phyloP scores from a whole-genome alignment of 2,797 vertebrate species.

The Alauda arvensis region DNA sequence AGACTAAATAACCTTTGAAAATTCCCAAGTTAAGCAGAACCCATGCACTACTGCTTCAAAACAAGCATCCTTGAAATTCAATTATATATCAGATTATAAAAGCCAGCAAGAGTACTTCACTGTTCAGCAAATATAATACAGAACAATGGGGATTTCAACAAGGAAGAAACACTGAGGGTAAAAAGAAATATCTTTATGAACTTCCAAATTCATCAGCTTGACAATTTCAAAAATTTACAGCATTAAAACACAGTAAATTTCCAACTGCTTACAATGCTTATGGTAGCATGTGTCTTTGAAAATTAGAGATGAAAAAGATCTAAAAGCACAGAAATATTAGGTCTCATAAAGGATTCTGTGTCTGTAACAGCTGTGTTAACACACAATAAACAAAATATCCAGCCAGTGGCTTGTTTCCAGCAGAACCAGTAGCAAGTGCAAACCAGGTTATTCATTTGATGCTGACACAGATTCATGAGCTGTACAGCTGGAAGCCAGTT shows the following conservation, averaged over 20 bases:
- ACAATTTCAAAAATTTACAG: not conserved
- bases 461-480: not conserved
- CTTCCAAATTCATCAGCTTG: not conserved
- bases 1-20: not conserved
- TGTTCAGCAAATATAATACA: not conserved
- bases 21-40: not conserved
- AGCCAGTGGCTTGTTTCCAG: not conserved
- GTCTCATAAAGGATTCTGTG: not conserved
- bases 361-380: not conserved
- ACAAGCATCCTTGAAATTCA: not conserved
- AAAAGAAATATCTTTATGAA: not conserved
- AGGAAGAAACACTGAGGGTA: not conserved
- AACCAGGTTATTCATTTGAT: not conserved
- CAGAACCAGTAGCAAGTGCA: not conserved
- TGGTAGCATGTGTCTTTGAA: not conserved
- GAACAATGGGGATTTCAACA: not conserved
- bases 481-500: not conserved
- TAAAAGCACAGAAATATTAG: not conserved
- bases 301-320: not conserved
- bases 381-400: not conserved
- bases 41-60: not conserved
- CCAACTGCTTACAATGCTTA: not conserved
- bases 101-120: not conserved
- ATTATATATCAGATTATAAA: not conserved
- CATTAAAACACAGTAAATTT: not conserved